phyloP scores from a whole-genome alignment of 2,888 invertebrate species.

The Ernsta delagoae region DNA sequence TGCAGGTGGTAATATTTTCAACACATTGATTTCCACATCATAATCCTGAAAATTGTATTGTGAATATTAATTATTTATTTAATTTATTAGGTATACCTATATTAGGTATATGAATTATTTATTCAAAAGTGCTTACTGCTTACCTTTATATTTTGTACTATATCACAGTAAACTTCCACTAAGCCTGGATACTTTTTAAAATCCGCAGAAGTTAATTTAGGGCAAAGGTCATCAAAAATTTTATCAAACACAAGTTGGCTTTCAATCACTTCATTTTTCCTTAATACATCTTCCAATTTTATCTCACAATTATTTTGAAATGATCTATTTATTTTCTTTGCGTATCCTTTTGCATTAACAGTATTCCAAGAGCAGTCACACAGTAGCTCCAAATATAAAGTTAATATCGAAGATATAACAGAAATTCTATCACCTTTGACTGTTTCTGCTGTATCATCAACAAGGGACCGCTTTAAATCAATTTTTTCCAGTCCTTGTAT shows the following conservation, averaged over 20 bases:
- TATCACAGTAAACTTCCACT: conserved; percentile 62
- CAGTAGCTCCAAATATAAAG: conserved; percentile 61
- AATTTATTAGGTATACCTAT: too few species aligned
- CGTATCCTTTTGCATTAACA: conserved; percentile 50
- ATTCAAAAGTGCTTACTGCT: background rate
- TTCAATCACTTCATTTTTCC: conserved; percentile 49
- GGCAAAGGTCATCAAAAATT: conserved; percentile 60
- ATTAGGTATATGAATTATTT: too few species aligned
- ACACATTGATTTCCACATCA: conserved; percentile 54
- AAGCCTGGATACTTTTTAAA: conserved; percentile 69
- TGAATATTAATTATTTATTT: background rate
- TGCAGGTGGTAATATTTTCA: conserved; percentile 61
- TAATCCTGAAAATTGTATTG: conserved; percentile 57
- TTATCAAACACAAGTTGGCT: conserved; percentile 65
- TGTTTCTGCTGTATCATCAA: conserved; percentile 37
- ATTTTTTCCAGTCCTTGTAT: conserved; percentile 51
- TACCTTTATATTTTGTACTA: conserved; percentile 60
- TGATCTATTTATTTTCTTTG: conserved; percentile 53
- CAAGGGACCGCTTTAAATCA: conserved; percentile 45
- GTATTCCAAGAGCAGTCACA: conserved; percentile 60
- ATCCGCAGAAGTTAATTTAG: conserved; percentile 58
- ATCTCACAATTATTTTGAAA: conserved; percentile 56
- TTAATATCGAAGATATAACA: conserved; percentile 56
- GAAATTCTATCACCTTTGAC: conserved; percentile 44
- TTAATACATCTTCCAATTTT: conserved; percentile 53